Conservation (phyloP, 2,113 vertebrate genomes). For the Ctenomys sociabilis region DNA sequence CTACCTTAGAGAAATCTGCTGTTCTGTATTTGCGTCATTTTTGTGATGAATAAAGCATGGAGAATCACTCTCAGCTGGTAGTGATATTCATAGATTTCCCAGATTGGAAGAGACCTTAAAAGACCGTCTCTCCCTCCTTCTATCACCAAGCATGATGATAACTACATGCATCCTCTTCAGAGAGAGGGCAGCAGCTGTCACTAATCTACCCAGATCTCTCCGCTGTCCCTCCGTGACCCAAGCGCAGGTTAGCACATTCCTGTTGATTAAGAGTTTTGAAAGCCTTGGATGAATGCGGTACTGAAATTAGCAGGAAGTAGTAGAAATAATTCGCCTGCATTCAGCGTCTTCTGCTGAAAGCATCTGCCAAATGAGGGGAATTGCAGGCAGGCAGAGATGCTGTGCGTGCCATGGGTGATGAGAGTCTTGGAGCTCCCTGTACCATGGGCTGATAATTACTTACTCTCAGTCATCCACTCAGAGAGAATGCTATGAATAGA, state of each 20-base stretch:
- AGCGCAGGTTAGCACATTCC: slow-evolving; percentile 76
- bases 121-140: slow-evolving; percentile 76
- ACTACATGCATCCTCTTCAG: slow-evolving; percentile 69
- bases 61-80: slow-evolving; percentile 80
- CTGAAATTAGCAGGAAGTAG: slow-evolving; percentile 82
- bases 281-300: slow-evolving; percentile 68
- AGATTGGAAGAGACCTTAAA: slow-evolving; percentile 80
- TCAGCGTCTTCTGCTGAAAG: slow-evolving; percentile 76
- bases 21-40: slow-evolving; percentile 73
- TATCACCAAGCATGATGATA: slow-evolving; percentile 55
- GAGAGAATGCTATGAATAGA: slow-evolving; percentile 65
- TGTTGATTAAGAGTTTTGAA: slow-evolving; percentile 79
- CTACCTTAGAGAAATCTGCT: slow-evolving; percentile 69
- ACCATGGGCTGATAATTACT: slow-evolving; percentile 33
- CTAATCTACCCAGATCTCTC: slow-evolving; percentile 61
- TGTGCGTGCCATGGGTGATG: slow-evolving; percentile 16
- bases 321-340: slow-evolving; percentile 76
- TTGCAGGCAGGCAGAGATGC: slow-evolving; percentile 50
- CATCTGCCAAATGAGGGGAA: slow-evolving; percentile 70
- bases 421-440: slow-evolving; percentile 53
- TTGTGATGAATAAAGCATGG: slow-evolving; percentile 77
- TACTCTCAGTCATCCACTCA: slow-evolving; percentile 44
- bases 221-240: slow-evolving; percentile 77
- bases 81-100: slow-evolving; percentile 78
- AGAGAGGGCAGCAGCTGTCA: slow-evolving; percentile 70